Percentiles rank a stretch among this genome's conserved stretches.
phyloP scores from a whole-genome alignment of 2,113 vertebrate genomes.

The Rhegmatorhina hoffmannsi region DNA sequence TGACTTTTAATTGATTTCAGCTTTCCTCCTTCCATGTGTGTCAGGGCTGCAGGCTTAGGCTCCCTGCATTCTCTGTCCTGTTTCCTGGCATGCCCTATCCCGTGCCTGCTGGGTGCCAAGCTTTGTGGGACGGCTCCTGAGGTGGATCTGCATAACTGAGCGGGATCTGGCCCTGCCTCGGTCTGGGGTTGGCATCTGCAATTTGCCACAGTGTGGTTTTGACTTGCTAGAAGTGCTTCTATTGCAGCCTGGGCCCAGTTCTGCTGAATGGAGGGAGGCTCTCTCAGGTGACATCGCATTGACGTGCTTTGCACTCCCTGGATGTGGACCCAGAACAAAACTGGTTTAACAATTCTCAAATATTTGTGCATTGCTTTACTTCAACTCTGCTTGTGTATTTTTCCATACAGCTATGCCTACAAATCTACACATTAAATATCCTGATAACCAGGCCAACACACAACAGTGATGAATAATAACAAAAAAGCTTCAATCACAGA shows the following conservation, averaged over 20 bases:
- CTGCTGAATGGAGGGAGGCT: neutral
- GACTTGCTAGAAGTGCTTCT: neutral
- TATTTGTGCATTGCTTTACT: neutral
- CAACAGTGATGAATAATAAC: neutral
- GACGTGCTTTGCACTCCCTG: neutral
- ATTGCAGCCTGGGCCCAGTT: neutral
- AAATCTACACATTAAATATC: neutral
- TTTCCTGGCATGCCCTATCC: neutral
- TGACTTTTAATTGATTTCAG: neutral
- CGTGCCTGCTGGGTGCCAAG: neutral
- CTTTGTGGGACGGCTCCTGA: fast-evolving
- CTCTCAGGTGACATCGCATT: neutral
- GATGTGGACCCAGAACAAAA: neutral
- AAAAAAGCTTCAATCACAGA: neutral
- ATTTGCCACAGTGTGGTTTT: neutral
- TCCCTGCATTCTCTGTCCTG: neutral
- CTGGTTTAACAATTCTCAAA: neutral
- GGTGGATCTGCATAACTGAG: neutral
- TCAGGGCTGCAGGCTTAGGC: neutral
- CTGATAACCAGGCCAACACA: neutral
- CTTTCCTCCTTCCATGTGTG: neutral
- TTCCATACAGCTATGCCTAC: neutral
- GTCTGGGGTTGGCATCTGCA: neutral
- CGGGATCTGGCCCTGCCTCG: fast-evolving
- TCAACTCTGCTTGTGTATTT: neutral